Conservation (phyloP, 2,888 invertebrate species). For the Drosophila austrosaltans region DNA sequence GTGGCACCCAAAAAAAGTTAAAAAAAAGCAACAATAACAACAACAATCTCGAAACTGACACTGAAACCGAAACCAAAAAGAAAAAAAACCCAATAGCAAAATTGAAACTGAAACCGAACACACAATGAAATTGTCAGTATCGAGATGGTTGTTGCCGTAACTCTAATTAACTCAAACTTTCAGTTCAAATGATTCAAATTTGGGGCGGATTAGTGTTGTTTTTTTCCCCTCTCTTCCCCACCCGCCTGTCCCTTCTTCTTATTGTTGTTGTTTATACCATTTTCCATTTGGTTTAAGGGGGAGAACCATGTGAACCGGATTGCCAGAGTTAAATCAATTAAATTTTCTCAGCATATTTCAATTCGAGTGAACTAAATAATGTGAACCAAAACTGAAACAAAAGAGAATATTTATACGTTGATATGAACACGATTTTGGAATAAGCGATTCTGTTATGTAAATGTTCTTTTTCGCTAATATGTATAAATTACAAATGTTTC, state of each 20-base stretch:
- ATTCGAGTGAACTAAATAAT: too few species aligned
- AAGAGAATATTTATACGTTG: too few species aligned
- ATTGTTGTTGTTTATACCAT: neutral
- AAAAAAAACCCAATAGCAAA: neutral
- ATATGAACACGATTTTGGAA: too few species aligned
- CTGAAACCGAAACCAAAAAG: neutral
- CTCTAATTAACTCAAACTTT: conserved; percentile 23
- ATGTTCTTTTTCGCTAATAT: too few species aligned
- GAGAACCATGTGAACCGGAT: too few species aligned
- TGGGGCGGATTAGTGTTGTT: conserved; percentile 3
- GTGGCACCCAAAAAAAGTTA: conserved; percentile 46
- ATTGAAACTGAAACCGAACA: conserved; percentile 5
- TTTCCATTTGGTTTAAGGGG: neutral
- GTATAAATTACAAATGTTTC: too few species aligned
- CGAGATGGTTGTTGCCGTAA: conserved; percentile 23
- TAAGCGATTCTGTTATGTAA: too few species aligned
- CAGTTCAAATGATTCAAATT: conserved; percentile 11
- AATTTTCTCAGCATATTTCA: too few species aligned
- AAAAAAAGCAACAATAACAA: too few species aligned
- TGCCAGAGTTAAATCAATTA: too few species aligned
- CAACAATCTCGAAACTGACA: neutral
- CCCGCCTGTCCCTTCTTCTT: too few species aligned
- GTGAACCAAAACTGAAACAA: too few species aligned
- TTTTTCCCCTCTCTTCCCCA: neutral
- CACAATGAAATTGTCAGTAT: conserved; percentile 48